These are phyloP conservation scores for Cherax quadricarinatus DNA, from an alignment of 1,140 invertebrate genomes.

Conservation along the genomic window DNA sequence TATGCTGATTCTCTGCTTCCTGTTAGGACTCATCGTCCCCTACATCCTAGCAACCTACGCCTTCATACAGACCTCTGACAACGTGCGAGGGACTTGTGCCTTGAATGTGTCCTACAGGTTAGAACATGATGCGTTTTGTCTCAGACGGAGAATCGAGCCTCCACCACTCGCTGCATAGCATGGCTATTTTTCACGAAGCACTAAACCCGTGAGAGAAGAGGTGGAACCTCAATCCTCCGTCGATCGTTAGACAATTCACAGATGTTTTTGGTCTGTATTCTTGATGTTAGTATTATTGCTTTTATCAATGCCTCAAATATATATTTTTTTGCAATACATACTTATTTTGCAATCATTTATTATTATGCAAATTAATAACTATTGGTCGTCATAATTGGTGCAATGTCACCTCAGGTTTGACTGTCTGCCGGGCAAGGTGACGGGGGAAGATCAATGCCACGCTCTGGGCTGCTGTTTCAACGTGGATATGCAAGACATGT, in stretches of 20 bases:
- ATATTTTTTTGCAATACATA: too few species aligned
- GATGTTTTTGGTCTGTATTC: background rate
- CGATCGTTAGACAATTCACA: too few species aligned
- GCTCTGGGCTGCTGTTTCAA: conserved; percentile 55
- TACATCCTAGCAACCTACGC: conserved; percentile 16
- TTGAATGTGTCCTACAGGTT: conserved; percentile 48
- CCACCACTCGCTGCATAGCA: too few species aligned
- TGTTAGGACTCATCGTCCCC: conserved; percentile 21
- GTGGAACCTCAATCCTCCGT: too few species aligned
- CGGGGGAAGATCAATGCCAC: conserved; percentile 18
- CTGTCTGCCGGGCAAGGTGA: conserved; percentile 17
- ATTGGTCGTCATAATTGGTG: too few species aligned
- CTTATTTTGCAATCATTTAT: too few species aligned
- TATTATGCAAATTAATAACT: too few species aligned
- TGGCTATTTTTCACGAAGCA: too few species aligned
- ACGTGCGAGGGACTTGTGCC: conserved; percentile 25
- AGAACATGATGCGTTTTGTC: conserved; percentile 1
- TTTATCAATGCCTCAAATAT: too few species aligned
- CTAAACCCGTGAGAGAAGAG: too few species aligned
- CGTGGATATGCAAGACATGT: background rate
- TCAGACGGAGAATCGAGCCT: background rate
- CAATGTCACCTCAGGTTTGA: conserved; percentile 70
- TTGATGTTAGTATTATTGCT: background rate
- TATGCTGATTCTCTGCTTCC: conserved; percentile 12
- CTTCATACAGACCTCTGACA: background rate